Conservation (phyloP, 2,888 invertebrate genomes). For the Linnaemya vulpina region DNA sequence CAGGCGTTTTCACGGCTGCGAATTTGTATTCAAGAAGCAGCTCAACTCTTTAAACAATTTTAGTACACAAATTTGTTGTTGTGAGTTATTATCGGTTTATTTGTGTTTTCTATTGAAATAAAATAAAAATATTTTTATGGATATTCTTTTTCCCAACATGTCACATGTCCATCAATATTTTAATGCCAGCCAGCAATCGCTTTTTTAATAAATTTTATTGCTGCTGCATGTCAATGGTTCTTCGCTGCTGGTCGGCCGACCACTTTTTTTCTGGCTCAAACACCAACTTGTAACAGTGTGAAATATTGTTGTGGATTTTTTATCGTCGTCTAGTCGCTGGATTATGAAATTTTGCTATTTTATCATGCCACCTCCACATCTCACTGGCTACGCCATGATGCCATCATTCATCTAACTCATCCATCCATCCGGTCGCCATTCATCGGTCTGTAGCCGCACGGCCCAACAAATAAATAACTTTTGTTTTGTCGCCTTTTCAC, state of each 20-base stretch:
- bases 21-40: constrained; percentile 9
- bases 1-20: no score
- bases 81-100: background rate
- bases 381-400: background rate
- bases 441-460: background rate
- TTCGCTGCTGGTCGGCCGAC: constrained; percentile 29
- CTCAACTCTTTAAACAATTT: constrained; percentile 38
- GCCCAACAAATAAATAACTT: constrained; percentile 29
- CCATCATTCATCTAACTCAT: background rate
- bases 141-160: constrained; percentile 33
- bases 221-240: constrained; percentile 44
- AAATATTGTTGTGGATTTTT: constrained; percentile 63
- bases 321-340: constrained; percentile 68
- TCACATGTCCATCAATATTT: constrained; percentile 67
- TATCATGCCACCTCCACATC: background rate
- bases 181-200: constrained; percentile 44
- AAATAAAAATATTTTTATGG: constrained; percentile 7
- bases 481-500: constrained; percentile 46
- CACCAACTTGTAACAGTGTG: constrained; percentile 9
- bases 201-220: constrained; percentile 43
- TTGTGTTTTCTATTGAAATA: constrained; percentile 6
- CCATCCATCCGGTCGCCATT: background rate
- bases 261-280: constrained; percentile 11
- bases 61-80: background rate
- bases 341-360: constrained; percentile 69